Evolutionary conservation across 2,797 vertebrate genomes (phyloP), one percentile per base, ranked within the genome.

Genomic region (Gymnocypris eckloni): DNA sequence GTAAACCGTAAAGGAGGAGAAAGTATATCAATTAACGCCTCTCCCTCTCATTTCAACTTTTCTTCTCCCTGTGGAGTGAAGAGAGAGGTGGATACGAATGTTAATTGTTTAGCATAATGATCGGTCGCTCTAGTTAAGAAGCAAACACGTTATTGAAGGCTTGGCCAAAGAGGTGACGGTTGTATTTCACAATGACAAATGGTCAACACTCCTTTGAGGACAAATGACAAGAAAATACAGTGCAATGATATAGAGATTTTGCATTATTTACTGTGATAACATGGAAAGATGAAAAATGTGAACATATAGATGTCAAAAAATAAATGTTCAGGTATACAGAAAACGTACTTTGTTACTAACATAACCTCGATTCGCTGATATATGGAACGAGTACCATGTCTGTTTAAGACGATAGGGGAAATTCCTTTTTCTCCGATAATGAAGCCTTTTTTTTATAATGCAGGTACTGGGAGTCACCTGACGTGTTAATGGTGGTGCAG

Each of bases 51-150:
- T 50, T 78, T 54, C 37, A 20, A 37, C 59, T 52, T 76, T 76
- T 28, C 25, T 16, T 33, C 41, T 66, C 25, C 25, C 54, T 10
- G 54, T 59, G 56, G 54, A 48, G 41, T 6, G 18, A 69, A 61
- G 45, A 52, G 79, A 80, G 61, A 50, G 45, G 12, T 64, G 70
- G 54, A 83, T 73, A n/a, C 1, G 41, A 25, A 83, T 83, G 25
- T 70, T 83, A 83, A 83, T 83, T 75, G 37, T 83, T 61, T 56
- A 45, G 18, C 6, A 6, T 82, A 64, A 64, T 6, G 70, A 75
- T 75, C 25, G 54, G 5, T 41, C 33, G 2, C 33, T 70, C 48
- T 70, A 67, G 18, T 83, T 83, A 64, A 64, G 81, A 83, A 75
- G 39, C 56, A 83, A 22, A 37, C 37, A 72, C 0, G 52, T 50